Percentiles rank a stretch among this genome's conserved stretches.
These are phyloP conservation scores for Callionymus lyra DNA, from an alignment of 2,113 vertebrate species.

Conservation along the genomic window DNA sequence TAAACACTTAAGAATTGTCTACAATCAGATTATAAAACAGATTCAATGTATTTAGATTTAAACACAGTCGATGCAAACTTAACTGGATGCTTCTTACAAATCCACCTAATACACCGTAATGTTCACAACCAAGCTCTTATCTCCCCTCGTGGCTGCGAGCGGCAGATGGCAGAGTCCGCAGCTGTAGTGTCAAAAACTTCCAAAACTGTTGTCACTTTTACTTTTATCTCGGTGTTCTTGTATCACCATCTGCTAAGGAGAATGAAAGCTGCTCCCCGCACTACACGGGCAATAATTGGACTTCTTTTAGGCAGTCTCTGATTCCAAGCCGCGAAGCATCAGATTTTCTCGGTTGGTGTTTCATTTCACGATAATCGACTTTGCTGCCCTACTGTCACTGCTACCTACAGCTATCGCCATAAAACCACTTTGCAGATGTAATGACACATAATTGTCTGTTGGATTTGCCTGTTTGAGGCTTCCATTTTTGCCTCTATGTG, in stretches of 20 bases:
- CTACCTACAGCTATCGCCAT: constrained; percentile 15
- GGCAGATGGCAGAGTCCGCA: constrained; percentile 19
- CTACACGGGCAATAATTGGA: constrained; percentile 4
- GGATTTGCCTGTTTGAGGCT: constrained; percentile 27
- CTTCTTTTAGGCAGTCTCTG: constrained; percentile 13
- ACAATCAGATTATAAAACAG: too few species aligned
- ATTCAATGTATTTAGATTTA: too few species aligned
- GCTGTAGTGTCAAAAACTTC: constrained; percentile 19
- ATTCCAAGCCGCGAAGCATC: constrained; percentile 21
- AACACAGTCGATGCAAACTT: too few species aligned
- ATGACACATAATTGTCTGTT: constrained; percentile 46
- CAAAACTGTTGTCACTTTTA: constrained; percentile 12
- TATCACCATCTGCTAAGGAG: constrained; percentile 8
- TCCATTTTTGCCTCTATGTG: constrained; percentile 36
- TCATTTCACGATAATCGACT: constrained; percentile 38
- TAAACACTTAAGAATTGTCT: too few species aligned
- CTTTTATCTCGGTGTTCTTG: constrained; percentile 10
- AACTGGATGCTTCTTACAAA: too few species aligned
- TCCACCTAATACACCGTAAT: background rate
- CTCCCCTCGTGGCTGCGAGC: background rate
- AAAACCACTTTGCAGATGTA: constrained; percentile 47
- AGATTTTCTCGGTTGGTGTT: constrained; percentile 27
- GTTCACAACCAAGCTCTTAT: background rate
- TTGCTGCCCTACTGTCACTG: constrained; percentile 6
- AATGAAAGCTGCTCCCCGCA: constrained; percentile 8